Evolutionary conservation across 2,888 invertebrate genomes (phyloP), one percentile per base, ranked within the genome.

Genomic region (Euproctis similis): DNA sequence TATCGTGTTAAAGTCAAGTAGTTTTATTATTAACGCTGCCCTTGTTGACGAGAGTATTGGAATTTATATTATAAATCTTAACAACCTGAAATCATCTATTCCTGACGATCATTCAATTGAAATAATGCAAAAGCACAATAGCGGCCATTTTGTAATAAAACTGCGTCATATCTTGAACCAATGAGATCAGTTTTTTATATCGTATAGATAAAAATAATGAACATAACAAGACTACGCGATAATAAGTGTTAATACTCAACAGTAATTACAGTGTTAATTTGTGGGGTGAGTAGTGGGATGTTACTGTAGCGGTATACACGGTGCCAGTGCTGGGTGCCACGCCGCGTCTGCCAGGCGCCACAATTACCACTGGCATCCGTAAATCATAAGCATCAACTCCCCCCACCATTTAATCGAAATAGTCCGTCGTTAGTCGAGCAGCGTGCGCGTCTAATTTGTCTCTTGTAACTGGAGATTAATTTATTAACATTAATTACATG

Each of bases 371-470:
- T 61, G 64, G 65, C 74, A 72, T 67, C 75, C 80, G 82, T 84
- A 80, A 82, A 84, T 84, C 84, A 84, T 84, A 84, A 82, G 81
- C 82, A 84, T 80, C 80, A 78, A 75, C 14, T n/a, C n/a, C n/a
- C n/a, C 78, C 81, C 81, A 59, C 82, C 80, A 82, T 84, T 84
- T 82, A 82, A 81, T 77, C 76, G 78, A 75, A 84, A 84, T 82
- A 77, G 82, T 81, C 78, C 71, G 78, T 82, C 82, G 78, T 84
- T 84, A 82, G 80, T 67, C 67, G 77, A 76, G 75, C 82, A 81
- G 76, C 71, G 72, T 77, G 81, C n/a, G n/a, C 68, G 78, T 80
- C 80, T 82, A 80, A 84, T 82, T 81, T 82, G 82, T 84, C 81
- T 81, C 70, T 67, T 67, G 75, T 72, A 71, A 82, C 78, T 69